Conservation (phyloP, 2,888 invertebrate species). For the Cryptus viduatorius region DNA sequence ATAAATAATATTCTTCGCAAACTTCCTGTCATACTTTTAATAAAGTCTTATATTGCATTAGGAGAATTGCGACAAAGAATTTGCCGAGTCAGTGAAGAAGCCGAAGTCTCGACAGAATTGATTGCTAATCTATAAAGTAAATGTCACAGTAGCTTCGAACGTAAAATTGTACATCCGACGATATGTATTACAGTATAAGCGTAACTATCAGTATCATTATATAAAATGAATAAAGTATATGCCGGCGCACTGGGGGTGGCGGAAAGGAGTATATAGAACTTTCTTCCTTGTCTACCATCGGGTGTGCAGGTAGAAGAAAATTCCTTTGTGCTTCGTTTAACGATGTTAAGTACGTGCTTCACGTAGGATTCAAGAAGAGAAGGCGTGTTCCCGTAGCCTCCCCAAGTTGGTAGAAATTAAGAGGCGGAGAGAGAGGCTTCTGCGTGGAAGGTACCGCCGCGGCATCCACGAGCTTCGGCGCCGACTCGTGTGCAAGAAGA, state of each 20-base stretch:
- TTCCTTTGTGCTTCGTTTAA: conserved; percentile 66
- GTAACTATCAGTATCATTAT: conserved; percentile 9
- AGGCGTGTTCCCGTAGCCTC: conserved; percentile 12
- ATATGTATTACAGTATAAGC: not conserved
- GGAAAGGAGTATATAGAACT: not conserved
- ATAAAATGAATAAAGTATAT: conserved; percentile 34
- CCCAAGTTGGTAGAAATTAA: conserved; percentile 39
- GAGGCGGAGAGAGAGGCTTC: conserved; percentile 23
- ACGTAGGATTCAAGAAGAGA: conserved; percentile 42
- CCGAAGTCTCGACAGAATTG: not conserved
- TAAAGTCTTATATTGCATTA: not conserved
- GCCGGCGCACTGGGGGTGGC: not conserved
- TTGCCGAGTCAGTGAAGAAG: not conserved
- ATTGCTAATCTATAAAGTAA: conserved; percentile 32
- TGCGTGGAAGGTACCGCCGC: not conserved
- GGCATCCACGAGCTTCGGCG: not conserved
- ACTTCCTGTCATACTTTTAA: not conserved
- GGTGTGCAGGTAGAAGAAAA: conserved; percentile 49
- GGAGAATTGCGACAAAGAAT: not conserved
- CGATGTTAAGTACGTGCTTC: conserved; percentile 52
- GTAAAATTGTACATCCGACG: not conserved
- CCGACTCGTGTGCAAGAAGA: not conserved
- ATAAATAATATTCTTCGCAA: not conserved
- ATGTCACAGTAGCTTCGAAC: conserved; percentile 4
- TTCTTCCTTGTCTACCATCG: conserved; percentile 14